These are phyloP conservation scores for Psilopogon haemacephalus DNA, from an alignment of 2,113 vertebrate genomes.

Conservation along the genomic window DNA sequence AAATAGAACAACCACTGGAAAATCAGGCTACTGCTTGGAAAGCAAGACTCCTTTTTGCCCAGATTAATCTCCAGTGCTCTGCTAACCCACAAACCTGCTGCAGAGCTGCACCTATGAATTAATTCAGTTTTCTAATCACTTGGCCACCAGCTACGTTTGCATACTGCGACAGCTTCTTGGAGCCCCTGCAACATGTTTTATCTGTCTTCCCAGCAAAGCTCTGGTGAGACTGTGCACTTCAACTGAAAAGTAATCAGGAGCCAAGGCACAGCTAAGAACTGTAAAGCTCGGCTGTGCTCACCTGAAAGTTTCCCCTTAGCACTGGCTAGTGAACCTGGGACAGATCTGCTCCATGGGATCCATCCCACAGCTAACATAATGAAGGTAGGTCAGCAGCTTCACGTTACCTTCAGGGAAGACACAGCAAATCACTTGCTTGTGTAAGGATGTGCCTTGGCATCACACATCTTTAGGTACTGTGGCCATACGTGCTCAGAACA, in stretches of 20 bases:
- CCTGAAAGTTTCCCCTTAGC: background rate
- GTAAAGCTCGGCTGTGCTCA: background rate
- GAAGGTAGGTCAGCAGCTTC: background rate
- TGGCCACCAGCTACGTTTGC: background rate
- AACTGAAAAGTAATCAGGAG: background rate
- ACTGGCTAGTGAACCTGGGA: rapidly evolving
- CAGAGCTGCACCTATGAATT: background rate
- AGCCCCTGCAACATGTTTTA: background rate
- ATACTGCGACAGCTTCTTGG: background rate
- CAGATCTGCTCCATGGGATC: background rate
- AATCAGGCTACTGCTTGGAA: background rate
- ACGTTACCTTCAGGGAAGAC: background rate
- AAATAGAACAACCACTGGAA: background rate
- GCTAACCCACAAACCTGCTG: background rate
- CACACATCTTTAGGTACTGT: background rate
- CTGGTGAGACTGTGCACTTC: background rate
- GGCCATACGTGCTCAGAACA: background rate
- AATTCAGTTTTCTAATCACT: background rate
- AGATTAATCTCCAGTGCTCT: background rate
- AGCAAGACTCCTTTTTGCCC: background rate
- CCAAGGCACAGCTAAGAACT: background rate
- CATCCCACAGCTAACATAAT: background rate
- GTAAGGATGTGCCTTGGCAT: background rate
- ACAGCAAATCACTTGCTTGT: background rate
- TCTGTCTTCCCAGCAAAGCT: background rate